Evolutionary conservation across 2,113 vertebrate genomes (phyloP), one percentile per base, ranked within the genome.

Genomic region (Pseudorhombus dupliciocellatus): DNA sequence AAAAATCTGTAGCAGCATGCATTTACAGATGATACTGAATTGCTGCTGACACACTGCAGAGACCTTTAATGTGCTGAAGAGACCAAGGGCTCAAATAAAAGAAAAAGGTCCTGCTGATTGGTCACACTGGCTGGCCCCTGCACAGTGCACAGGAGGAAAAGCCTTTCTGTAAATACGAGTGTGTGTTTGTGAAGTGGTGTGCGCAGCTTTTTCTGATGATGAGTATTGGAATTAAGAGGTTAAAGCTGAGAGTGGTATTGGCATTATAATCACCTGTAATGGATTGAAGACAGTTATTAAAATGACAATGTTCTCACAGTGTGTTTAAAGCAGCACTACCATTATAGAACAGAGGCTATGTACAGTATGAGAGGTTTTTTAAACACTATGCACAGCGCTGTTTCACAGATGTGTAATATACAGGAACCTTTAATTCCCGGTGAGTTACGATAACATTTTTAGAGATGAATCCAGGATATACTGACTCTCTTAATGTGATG

Each of bases 61-160:
- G 69, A 81, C 25, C 21, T 56, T 22, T 51, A 70, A 68, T 77
- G 75, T 75, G 75, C 50, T 62, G 61, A 60, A 65, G 56, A 80
- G 73, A 86, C 79, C 64, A 84, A 81, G 54, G 75, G 61, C 70
- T 40, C 54, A 72, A 63, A 84, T 69, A 69, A 66, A 7, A 48
- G 66, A 64, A 64, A 57, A 52, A 54, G 18, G 48, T 53, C 37
- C 40, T 58, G 53, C 16, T 52, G 42, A 51, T 54, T 66, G 40
- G 58, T 66, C 54, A 18, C 26, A 1, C 54, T 56, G 53, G 7
- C 14, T 3, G 26, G 25, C 20, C 54, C 26, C 8, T 31, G 16
- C n/a, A 30, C 10, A 30, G 25, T 26, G 51, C 16, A 55, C 53
- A 55, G 24, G 5, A 16, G 58, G 53, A 18, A 57, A 1, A 60